Evolutionary conservation across 1,140 invertebrate genomes (phyloP).

Genomic region (Ceratosolen solmsi): DNA sequence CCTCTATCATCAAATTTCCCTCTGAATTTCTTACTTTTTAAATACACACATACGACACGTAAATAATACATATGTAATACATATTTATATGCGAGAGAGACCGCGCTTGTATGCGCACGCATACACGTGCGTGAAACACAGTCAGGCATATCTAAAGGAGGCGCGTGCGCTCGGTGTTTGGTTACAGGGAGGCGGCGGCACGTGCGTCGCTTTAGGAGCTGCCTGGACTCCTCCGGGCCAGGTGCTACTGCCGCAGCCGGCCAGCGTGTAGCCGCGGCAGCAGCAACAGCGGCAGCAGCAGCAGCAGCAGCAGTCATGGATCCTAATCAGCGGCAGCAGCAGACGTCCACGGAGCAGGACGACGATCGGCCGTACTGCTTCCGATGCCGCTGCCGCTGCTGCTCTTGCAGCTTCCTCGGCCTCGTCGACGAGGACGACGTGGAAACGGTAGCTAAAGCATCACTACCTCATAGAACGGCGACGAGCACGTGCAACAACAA

Average conservation of each 20-base stretch:
- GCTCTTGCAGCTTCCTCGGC: conserved; percentile 10
- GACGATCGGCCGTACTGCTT: conserved; percentile 1
- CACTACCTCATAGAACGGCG: neutral
- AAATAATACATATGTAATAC: too few species aligned
- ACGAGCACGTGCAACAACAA: neutral
- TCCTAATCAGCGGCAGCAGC: conserved; percentile 3
- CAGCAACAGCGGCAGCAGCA: conserved; percentile 41
- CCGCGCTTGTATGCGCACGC: neutral
- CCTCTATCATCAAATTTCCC: neutral
- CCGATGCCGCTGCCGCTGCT: conserved; percentile 13
- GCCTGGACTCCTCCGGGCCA: conserved; percentile 13
- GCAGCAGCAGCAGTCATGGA: conserved; percentile 29
- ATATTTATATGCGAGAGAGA: too few species aligned
- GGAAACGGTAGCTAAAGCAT: neutral
- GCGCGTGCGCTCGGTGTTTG: conserved; percentile 63
- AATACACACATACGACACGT: too few species aligned
- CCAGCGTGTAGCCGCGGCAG: conserved; percentile 44
- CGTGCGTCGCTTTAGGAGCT: conserved; percentile 63
- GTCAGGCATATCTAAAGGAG: conserved; percentile 45
- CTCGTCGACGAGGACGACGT: conserved; percentile 8
- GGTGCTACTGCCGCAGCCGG: conserved; percentile 16
- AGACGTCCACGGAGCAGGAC: neutral
- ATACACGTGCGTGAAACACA: neutral
- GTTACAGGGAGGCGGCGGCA: conserved; percentile 73
- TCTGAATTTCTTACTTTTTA: too few species aligned